These are phyloP conservation scores for Bellardia bayeri DNA, from an alignment of 2,888 invertebrate genomes.

Conservation along the genomic window DNA sequence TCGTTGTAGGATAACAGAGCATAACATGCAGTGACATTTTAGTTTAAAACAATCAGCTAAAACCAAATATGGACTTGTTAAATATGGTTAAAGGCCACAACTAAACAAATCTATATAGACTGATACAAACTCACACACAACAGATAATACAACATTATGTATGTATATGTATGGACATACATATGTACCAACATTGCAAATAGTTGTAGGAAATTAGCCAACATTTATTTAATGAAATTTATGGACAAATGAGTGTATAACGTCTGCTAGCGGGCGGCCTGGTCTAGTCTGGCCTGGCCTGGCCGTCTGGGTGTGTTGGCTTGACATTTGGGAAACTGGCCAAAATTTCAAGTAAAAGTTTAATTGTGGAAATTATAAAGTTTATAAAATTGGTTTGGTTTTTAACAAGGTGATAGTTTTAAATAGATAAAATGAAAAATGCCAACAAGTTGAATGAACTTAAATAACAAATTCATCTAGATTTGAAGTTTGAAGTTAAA, in stretches of 20 bases:
- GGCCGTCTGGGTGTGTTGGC: constrained; percentile 20
- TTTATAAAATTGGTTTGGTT: background rate
- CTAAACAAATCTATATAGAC: constrained; percentile 43
- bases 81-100: constrained; percentile 62
- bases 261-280: background rate
- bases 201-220: constrained; percentile 59
- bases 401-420: background rate
- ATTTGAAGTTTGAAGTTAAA: too few relatives aligned
- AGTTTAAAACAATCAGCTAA: constrained; percentile 61
- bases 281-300: background rate
- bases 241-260: background rate
- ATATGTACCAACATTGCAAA: too few relatives aligned
- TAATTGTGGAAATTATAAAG: background rate
- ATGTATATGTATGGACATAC: too few relatives aligned
- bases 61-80: constrained; percentile 61
- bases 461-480: too few relatives aligned
- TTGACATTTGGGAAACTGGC: constrained; percentile 39
- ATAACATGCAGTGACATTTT: constrained; percentile 59
- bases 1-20: constrained; percentile 21
- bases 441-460: too few relatives aligned
- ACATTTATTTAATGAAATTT: constrained; percentile 59
- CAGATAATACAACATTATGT: constrained; percentile 30
- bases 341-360: constrained; percentile 43
- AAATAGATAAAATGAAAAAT: too few relatives aligned
- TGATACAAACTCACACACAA: constrained; percentile 5